These are phyloP conservation scores for Myanophis thanlyinensis DNA, from an alignment of 2,113 vertebrate species.

Conservation along the genomic window DNA sequence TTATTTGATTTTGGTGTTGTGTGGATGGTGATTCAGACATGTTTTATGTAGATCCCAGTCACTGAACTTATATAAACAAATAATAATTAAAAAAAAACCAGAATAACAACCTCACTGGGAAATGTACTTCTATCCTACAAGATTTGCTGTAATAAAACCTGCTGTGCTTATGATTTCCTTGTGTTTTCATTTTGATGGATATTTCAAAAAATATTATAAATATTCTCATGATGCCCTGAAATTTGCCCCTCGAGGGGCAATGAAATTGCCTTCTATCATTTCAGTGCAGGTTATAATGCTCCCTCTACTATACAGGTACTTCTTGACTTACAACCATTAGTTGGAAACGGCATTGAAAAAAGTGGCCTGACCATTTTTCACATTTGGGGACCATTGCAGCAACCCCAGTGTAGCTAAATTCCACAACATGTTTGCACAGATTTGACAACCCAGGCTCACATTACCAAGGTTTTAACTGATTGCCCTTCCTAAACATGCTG, in stretches of 20 bases:
- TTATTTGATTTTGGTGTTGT: background rate
- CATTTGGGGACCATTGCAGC: too few species aligned
- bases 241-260: background rate
- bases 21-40: background rate
- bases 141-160: background rate
- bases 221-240: background rate
- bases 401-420: too few species aligned
- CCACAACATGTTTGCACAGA: too few species aligned
- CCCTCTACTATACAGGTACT: background rate
- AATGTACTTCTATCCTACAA: background rate
- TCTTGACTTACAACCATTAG: too few species aligned
- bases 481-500: background rate
- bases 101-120: background rate
- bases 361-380: too few species aligned
- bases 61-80: background rate
- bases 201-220: background rate
- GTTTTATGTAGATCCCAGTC: background rate
- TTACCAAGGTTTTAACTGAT: background rate
- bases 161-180: background rate
- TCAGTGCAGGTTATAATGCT: background rate
- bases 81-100: background rate
- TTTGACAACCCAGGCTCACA: background rate
- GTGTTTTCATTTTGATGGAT: background rate
- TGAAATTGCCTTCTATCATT: background rate
- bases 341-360: too few species aligned